A percentile compares a stretch with the other conserved stretches of the same genome.
Conservation (phyloP, 1,140 invertebrate genomes). For the Ptiloglossa arizonensis region DNA sequence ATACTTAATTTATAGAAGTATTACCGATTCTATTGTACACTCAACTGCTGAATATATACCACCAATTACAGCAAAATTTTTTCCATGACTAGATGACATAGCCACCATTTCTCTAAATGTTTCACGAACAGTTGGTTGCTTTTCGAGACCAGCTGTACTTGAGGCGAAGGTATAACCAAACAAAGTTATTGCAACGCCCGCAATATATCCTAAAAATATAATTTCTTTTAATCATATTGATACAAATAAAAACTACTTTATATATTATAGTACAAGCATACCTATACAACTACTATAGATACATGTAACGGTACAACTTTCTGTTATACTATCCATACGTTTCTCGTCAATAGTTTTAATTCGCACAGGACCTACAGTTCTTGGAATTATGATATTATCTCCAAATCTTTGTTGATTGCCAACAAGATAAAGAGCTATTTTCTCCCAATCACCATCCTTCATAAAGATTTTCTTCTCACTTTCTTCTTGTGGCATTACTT, state of each 20-base stretch:
- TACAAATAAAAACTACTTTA: conserved; percentile 3
- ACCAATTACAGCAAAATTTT: conserved; percentile 98
- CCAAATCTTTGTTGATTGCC: conserved; percentile 83
- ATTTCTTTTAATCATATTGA: not conserved
- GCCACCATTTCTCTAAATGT: conserved; percentile 95
- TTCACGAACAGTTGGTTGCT: conserved; percentile 91
- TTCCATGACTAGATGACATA: conserved; percentile 95
- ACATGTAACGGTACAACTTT: conserved; percentile 96
- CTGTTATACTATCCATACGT: conserved; percentile 91
- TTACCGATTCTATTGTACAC: conserved; percentile 94
- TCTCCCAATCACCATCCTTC: conserved; percentile 71
- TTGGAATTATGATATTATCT: conserved; percentile 92
- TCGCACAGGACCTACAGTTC: conserved; percentile 87
- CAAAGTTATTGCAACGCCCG: conserved; percentile 96
- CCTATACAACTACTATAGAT: conserved; percentile 90
- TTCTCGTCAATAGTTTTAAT: conserved; percentile 95
- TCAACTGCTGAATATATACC: conserved; percentile 96
- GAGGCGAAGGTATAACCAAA: conserved; percentile 99
- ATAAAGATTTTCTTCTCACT: conserved; percentile 49
- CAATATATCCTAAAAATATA: conserved; percentile 89
- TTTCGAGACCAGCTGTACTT: conserved; percentile 89
- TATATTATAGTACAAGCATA: conserved; percentile 30
- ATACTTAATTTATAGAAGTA: conserved; percentile 10
- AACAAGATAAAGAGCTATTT: conserved; percentile 74
- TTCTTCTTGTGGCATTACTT: not conserved